A percentile compares a stretch with the other conserved stretches of the same genome.
phyloP scores from a whole-genome alignment of 1,140 invertebrate genomes.

The Papilio xuthus region DNA sequence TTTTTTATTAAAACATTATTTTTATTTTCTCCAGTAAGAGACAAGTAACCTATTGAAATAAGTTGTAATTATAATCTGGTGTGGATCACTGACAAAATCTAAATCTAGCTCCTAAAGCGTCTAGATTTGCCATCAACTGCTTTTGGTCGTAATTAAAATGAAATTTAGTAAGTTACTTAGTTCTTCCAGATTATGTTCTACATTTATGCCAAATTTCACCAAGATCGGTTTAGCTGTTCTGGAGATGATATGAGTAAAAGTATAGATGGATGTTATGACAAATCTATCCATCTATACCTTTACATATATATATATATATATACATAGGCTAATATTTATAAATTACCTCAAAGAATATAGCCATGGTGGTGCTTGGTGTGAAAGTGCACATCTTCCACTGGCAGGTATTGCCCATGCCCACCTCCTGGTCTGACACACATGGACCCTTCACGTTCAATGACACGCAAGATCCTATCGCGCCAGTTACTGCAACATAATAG shows the following conservation, averaged over 20 bases:
- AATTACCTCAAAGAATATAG: constrained; percentile 95
- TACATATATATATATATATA: too few species aligned
- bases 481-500: constrained; percentile 87
- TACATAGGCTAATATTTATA: background rate
- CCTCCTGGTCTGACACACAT: constrained; percentile 97
- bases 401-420: constrained; percentile 97
- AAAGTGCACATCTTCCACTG: constrained; percentile 99
- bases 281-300: background rate
- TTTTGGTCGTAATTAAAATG: too few species aligned
- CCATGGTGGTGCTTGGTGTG: constrained; percentile 95
- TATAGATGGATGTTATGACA: too few species aligned
- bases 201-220: too few species aligned
- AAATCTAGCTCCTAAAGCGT: too few species aligned
- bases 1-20: too few species aligned
- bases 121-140: background rate
- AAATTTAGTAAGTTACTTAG: too few species aligned
- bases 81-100: too few species aligned
- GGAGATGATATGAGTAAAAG: too few species aligned
- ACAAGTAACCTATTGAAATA: background rate
- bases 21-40: background rate
- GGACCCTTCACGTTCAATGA: constrained; percentile 94
- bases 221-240: too few species aligned
- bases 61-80: too few species aligned
- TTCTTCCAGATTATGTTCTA: too few species aligned
- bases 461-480: constrained; percentile 98